Conservation (phyloP, 2,797 vertebrate species). For the Sylvilagus floridanus region DNA sequence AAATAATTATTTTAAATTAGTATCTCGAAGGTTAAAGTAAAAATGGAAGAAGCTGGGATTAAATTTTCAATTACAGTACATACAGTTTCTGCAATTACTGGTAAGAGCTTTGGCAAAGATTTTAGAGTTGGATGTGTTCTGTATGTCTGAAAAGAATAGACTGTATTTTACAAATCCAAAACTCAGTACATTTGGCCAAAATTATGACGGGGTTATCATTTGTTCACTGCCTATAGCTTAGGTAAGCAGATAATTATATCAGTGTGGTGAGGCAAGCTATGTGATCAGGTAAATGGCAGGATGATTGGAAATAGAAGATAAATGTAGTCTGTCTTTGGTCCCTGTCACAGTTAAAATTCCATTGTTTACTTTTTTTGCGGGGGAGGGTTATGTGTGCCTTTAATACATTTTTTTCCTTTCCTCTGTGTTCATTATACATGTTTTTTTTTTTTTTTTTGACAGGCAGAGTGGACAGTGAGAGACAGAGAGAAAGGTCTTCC, state of each 20-base stretch:
- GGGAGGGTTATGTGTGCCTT: no score
- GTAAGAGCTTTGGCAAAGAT: background rate
- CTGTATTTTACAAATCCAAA: background rate
- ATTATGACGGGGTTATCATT: background rate
- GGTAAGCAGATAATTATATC: background rate
- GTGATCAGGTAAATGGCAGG: background rate
- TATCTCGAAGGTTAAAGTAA: background rate
- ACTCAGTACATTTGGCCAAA: background rate
- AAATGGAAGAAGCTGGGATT: background rate
- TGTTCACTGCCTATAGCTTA: background rate
- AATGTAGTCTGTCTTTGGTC: background rate
- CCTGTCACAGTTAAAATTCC: background rate
- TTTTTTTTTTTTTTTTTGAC: no score
- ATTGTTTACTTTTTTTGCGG: background rate
- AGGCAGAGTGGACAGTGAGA: no score
- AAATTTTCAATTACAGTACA: background rate
- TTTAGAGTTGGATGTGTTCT: background rate
- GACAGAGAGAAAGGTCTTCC: no score
- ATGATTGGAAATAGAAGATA: background rate
- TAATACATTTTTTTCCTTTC: no score
- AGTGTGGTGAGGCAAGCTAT: background rate
- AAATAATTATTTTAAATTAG: conserved; percentile 17
- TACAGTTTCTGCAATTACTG: background rate
- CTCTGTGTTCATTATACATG: no score
- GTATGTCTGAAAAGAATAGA: background rate